These are phyloP conservation scores for Drosophila neonasuta DNA, from an alignment of 2,888 invertebrate genomes.

Conservation along the genomic window DNA sequence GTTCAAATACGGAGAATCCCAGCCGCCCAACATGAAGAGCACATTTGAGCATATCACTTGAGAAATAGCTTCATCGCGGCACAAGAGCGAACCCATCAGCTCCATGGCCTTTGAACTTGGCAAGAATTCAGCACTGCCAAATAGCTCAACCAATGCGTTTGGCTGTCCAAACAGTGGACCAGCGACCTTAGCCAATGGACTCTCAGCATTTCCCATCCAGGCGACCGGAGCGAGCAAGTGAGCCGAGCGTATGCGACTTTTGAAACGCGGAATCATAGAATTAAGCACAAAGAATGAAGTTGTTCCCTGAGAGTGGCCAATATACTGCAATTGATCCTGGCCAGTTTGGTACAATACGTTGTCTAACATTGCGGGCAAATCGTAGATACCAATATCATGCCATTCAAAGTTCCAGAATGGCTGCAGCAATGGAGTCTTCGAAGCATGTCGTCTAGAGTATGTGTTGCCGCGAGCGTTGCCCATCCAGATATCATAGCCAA, in stretches of 20 bases:
- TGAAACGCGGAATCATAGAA: conserved; percentile 61
- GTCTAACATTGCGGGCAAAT: conserved; percentile 77
- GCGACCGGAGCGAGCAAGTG: conserved; percentile 75
- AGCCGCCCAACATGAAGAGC: conserved; percentile 67
- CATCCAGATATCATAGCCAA: conserved; percentile 78
- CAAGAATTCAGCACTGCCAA: conserved; percentile 73
- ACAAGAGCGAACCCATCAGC: conserved; percentile 58
- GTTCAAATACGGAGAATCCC: conserved; percentile 69
- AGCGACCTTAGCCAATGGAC: conserved; percentile 84
- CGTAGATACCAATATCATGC: conserved; percentile 75
- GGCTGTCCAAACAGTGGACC: conserved; percentile 83
- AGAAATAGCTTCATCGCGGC: conserved; percentile 52
- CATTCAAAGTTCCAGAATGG: conserved; percentile 77
- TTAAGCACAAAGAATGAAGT: conserved; percentile 69
- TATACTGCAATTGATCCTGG: conserved; percentile 50
- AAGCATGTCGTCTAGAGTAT: conserved; percentile 70
- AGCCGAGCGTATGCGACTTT: conserved; percentile 66
- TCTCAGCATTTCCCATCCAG: conserved; percentile 71
- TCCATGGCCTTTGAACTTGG: conserved; percentile 68
- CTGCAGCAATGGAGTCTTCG: conserved; percentile 49
- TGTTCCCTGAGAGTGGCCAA: conserved; percentile 77
- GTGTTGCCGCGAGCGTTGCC: conserved; percentile 78
- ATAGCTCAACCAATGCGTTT: conserved; percentile 66
- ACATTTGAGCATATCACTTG: conserved; percentile 63
- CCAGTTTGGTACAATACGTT: conserved; percentile 60